Base-by-base conservation (phyloP, 1,140 invertebrate genomes). In the Palaemon carinicauda region DNA sequence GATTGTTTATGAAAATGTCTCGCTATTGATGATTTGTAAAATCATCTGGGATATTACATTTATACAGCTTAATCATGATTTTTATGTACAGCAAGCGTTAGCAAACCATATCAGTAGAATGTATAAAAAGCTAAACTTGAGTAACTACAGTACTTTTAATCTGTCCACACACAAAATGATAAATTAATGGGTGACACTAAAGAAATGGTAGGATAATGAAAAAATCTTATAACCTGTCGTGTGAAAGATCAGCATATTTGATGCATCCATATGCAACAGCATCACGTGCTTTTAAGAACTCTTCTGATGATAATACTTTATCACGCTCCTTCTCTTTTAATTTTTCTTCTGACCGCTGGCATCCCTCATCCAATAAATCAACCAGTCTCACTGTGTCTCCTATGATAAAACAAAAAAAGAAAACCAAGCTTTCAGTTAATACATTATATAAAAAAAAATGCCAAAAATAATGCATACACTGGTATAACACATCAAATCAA, bases 231-330 rank as follows among this genome's bases (percentile, higher is more conserved):
- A 65, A 89, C 85, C 88, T 93, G 91, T 98, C 98, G 90, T 99
- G 97, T 15, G 95, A 96, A 27, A 99, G 92, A 93, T 99, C 99
- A 5, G 98, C 96, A 92, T 99, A 99, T 92, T 99, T 99, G 71
- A 99, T 99, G 90, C 99, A 99, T 3, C 98, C 98, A 92, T 98
- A 99, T 0, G 98, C 98, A 0, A 99, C 94, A 1, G 98, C 94
- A 92, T 97, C 95, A 91, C 97, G 95, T 1, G 98, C 98, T 65
- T 92, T 91, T 89, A 94, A 94, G 14, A 99, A 91, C 92, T 99
- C 98, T 89, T 97, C 95, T 12, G 93, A 90, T 0, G 94, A 96
- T 50, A 99, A 92, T 65, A 96, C 95, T 91, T 97, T 95, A 89
- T 99, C 95, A 79, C 98, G 92, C 80, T 95, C 97, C 90, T 99